These are phyloP conservation scores for Enteromius anoplus DNA, from an alignment of 2,797 vertebrate species.

Conservation along the genomic window DNA sequence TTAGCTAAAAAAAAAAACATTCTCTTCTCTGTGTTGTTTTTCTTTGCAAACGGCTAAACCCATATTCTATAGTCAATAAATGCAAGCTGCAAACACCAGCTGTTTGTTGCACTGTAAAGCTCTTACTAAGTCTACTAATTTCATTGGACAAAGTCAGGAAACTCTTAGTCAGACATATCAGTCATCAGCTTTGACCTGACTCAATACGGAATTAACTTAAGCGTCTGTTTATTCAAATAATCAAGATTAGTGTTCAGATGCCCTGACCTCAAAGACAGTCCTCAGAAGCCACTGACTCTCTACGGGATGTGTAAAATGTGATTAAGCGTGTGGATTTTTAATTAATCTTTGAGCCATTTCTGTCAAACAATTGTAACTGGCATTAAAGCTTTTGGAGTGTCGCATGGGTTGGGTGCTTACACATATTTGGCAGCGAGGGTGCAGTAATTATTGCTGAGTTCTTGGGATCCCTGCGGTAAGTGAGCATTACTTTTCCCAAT, in stretches of 20 bases:
- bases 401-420: constrained; percentile 20
- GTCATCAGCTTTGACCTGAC: constrained; percentile 42
- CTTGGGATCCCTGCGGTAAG: constrained; percentile 43
- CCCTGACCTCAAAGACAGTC: constrained; percentile 4
- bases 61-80: background rate
- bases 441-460: constrained; percentile 55
- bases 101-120: background rate
- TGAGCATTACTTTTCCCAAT: constrained; percentile 49
- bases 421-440: constrained; percentile 36
- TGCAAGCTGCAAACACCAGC: background rate
- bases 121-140: constrained; percentile 2
- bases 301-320: constrained; percentile 69
- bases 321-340: constrained; percentile 74
- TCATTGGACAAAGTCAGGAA: constrained; percentile 25
- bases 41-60: background rate
- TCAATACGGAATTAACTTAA: constrained; percentile 15
- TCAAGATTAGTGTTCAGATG: constrained; percentile 10
- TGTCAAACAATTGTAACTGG: constrained; percentile 68
- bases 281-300: constrained; percentile 63
- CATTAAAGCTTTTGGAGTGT: constrained; percentile 60
- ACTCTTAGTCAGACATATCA: constrained; percentile 22
- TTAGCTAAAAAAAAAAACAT: background rate
- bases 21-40: background rate
- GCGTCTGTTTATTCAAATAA: constrained; percentile 31
- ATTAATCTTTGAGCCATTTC: constrained; percentile 69